These are phyloP conservation scores for Benthosema pterotum DNA, from an alignment of 2,797 vertebrate species.

Conservation along the genomic window DNA sequence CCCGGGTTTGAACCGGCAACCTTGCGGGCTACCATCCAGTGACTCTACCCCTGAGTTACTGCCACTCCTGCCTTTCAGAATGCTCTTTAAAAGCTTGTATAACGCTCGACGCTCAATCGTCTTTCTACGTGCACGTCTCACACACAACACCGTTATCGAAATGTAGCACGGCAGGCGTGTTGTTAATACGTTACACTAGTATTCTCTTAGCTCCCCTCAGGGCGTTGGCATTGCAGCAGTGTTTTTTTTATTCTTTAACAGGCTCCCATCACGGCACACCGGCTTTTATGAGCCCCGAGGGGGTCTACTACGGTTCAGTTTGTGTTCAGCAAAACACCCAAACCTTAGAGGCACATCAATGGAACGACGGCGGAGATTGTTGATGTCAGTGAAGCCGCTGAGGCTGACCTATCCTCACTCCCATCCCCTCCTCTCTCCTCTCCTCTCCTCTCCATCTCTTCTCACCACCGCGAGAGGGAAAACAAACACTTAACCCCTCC, in stretches of 20 bases:
- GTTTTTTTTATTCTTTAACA: slow-evolving; percentile 55
- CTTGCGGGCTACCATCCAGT: too few relatives aligned
- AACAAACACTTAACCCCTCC: slow-evolving; percentile 68
- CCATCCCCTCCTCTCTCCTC: too few relatives aligned
- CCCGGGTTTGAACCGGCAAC: too few relatives aligned
- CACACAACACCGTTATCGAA: neutral
- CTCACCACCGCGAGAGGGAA: slow-evolving; percentile 54
- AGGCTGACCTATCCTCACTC: too few relatives aligned
- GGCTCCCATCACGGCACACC: slow-evolving; percentile 30
- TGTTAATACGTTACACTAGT: slow-evolving; percentile 19
- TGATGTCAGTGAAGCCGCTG: slow-evolving; percentile 47
- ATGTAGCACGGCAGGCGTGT: neutral
- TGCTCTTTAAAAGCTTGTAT: too few relatives aligned
- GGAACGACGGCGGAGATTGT: slow-evolving; percentile 32
- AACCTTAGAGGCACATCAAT: slow-evolving; percentile 58
- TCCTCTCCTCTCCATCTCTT: slow-evolving; percentile 12
- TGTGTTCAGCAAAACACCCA: slow-evolving; percentile 60
- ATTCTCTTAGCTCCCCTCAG: slow-evolving; percentile 29
- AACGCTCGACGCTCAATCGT: too few relatives aligned
- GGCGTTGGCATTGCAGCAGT: slow-evolving; percentile 14
- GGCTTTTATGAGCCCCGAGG: slow-evolving; percentile 57
- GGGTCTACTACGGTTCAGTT: too few relatives aligned
- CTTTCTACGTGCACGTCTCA: too few relatives aligned
- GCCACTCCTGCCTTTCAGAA: too few relatives aligned
- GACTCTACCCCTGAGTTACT: too few relatives aligned